These are phyloP conservation scores for Cordilura impudica DNA, from an alignment of 2,888 invertebrate genomes.

Conservation along the genomic window DNA sequence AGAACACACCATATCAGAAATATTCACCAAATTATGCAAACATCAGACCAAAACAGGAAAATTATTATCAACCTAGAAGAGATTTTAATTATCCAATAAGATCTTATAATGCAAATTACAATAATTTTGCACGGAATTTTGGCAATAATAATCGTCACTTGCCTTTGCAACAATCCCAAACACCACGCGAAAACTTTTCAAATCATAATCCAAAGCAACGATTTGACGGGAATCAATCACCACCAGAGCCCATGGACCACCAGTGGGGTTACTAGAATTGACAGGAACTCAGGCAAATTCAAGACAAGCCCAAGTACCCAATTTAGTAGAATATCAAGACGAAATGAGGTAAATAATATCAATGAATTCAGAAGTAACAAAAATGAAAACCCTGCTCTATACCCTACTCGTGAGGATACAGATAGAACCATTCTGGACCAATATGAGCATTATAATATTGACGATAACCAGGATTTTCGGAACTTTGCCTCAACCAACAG, in stretches of 20 bases:
- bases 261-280: constrained; percentile 4
- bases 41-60: neutral
- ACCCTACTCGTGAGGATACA: neutral
- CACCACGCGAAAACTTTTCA: neutral
- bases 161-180: neutral
- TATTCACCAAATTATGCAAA: constrained; percentile 5
- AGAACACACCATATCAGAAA: constrained; percentile 3
- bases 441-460: no score
- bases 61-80: constrained; percentile 1
- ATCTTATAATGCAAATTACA: no score
- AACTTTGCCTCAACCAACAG: neutral
- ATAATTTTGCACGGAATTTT: no score
- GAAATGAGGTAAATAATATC: neutral
- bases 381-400: neutral
- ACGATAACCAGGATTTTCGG: neutral
- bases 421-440: neutral
- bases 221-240: neutral
- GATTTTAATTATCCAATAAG: constrained; percentile 26
- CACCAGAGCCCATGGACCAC: constrained; percentile 30
- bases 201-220: neutral
- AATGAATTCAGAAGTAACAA: constrained; percentile 18
- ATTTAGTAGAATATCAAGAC: neutral
- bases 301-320: no score
- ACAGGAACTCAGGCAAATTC: neutral
- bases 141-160: neutral